Evolutionary conservation across 1,140 invertebrate genomes (phyloP), one percentile per base, ranked within the genome.

Genomic region (Hypsibius dujardini): DNA sequence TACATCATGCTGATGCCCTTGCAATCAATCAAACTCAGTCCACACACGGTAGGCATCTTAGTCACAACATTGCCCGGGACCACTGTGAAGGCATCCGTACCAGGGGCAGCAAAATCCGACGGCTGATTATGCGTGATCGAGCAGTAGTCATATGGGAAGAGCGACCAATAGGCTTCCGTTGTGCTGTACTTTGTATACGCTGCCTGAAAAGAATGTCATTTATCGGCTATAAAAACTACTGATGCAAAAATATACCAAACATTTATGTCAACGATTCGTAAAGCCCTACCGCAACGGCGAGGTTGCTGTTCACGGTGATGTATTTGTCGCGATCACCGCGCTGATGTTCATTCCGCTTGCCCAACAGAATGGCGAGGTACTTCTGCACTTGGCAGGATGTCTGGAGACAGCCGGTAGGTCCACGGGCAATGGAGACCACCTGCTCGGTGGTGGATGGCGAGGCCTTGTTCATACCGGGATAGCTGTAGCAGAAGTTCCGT

Each of bases 111-210:
- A n/a, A 7, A 56, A 56, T 56, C 50, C 50, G 50, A 7, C 7
- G 50, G 50, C n/a, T 56, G 50, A n/a, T 56, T 56, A n/a, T 56
- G 50, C 50, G 50, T 56, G 50, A 56, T 56, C 7, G 7, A 7
- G 50, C 50, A 56, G 50, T 56, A 56, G 50, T 56, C 50, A n/a
- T 56, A 56, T 56, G 50, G 50, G 50, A 56, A 56, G n/a, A 56
- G 50, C 50, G 7, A n/a, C 50, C 50, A 56, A 56, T 56, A 56
- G 7, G 50, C 50, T 56, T 56, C 50, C 7, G 7, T n/a, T n/a
- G 50, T 56, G n/a, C 50, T 56, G 50, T 56, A 56, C 7, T n/a
- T 7, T 56, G 7, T 56, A n/a, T 56, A 56, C n/a, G 50, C n/a
- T 56, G 50, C 7, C 50, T 56, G 50, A 7, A n/a, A 56, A 56